These are phyloP conservation scores for Cephus spinipes DNA, from an alignment of 2,888 invertebrate species.

Conservation along the genomic window DNA sequence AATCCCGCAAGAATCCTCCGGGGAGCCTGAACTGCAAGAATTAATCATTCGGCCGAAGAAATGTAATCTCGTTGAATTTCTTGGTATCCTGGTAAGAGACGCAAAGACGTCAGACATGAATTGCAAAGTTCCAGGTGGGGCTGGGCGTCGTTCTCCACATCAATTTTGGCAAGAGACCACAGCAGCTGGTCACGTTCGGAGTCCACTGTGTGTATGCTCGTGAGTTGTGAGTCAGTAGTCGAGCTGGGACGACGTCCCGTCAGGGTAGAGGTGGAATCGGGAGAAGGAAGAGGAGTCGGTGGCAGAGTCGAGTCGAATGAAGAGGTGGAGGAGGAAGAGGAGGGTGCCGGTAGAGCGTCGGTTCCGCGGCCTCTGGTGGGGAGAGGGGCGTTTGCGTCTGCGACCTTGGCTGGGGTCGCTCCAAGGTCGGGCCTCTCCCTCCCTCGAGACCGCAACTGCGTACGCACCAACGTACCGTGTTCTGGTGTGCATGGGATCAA, in stretches of 20 bases:
- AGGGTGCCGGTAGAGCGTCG: constrained; percentile 13
- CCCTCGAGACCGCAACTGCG: constrained; percentile 36
- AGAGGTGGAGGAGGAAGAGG: constrained; percentile 23
- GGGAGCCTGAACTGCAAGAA: not conserved
- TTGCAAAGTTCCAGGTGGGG: not conserved
- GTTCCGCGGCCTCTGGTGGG: constrained; percentile 20
- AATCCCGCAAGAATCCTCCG: constrained; percentile 27
- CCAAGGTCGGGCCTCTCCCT: constrained; percentile 51
- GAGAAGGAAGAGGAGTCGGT: constrained; percentile 19
- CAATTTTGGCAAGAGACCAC: not conserved
- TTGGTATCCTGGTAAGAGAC: not conserved
- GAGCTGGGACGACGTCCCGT: not conserved
- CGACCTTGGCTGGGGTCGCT: constrained; percentile 55
- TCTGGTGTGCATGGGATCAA: constrained; percentile 47
- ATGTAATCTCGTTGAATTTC: not conserved
- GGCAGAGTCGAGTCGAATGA: constrained; percentile 11
- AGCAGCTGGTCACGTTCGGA: not conserved
- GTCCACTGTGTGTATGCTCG: not conserved
- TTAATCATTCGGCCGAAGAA: not conserved
- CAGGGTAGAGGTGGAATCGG: constrained; percentile 6
- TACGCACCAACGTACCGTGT: constrained; percentile 36
- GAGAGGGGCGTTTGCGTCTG: constrained; percentile 51
- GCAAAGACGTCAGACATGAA: not conserved
- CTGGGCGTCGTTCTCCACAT: not conserved
- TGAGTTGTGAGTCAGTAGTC: not conserved